phyloP scores from a whole-genome alignment of 2,888 invertebrate species.

The Hypomecis atomaria region DNA sequence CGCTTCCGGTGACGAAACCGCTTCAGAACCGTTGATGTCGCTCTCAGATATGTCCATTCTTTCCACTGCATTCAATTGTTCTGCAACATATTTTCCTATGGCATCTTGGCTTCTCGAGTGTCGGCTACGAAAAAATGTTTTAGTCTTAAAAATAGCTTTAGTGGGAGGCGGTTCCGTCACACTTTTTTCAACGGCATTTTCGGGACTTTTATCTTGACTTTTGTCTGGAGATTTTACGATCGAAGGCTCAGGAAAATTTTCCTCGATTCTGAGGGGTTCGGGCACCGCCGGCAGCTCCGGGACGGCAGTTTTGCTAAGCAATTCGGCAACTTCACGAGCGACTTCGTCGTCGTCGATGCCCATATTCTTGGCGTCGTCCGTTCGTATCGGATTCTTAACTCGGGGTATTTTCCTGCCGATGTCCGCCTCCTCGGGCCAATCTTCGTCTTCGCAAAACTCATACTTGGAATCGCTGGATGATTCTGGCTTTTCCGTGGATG shows the following conservation, averaged over 20 bases:
- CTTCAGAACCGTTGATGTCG: slow-evolving; percentile 74
- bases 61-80: slow-evolving; percentile 77
- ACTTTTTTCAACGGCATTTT: slow-evolving; percentile 55
- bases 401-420: slow-evolving; percentile 87
- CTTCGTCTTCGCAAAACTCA: slow-evolving; percentile 91
- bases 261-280: slow-evolving; percentile 79
- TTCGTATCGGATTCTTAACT: slow-evolving; percentile 78
- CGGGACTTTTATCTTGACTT: slow-evolving; percentile 54
- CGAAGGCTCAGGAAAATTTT: slow-evolving; percentile 84
- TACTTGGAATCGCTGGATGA: slow-evolving; percentile 87
- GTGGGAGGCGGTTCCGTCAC: slow-evolving; percentile 56
- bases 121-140: slow-evolving; percentile 83
- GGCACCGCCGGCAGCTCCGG: slow-evolving; percentile 84
- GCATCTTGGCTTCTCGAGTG: slow-evolving; percentile 83
- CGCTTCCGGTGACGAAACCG: slow-evolving; percentile 68
- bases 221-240: slow-evolving; percentile 80
- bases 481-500: slow-evolving; percentile 69
- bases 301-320: slow-evolving; percentile 85
- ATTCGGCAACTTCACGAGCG: slow-evolving; percentile 84
- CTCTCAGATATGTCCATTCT: slow-evolving; percentile 72
- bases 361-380: slow-evolving; percentile 71
- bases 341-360: slow-evolving; percentile 78
- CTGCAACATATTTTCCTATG: slow-evolving; percentile 81
- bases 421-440: slow-evolving; percentile 82
- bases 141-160: slow-evolving; percentile 82